Percentiles rank a stretch among this genome's conserved stretches.
phyloP scores from a whole-genome alignment of 2,888 invertebrate genomes.

The Erannis defoliaria region DNA sequence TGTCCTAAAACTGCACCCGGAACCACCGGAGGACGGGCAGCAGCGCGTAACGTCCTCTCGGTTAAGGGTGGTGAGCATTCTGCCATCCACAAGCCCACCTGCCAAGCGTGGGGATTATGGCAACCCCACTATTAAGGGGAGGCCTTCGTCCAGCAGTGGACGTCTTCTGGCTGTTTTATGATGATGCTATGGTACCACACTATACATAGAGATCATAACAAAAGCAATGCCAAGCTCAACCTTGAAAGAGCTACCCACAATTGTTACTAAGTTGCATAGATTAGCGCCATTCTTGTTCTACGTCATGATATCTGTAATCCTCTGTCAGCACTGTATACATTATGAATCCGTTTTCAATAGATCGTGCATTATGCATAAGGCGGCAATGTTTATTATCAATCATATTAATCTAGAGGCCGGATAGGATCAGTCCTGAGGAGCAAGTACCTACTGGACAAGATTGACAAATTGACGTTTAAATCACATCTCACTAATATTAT shows the following conservation, averaged over 20 bases:
- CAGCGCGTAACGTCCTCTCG: too few relatives aligned
- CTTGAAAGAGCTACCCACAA: conserved; percentile 13
- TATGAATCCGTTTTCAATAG: conserved; percentile 50
- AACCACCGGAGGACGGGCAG: too few relatives aligned
- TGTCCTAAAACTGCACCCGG: too few relatives aligned
- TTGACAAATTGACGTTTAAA: not conserved
- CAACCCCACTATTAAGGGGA: too few relatives aligned
- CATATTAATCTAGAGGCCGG: conserved; percentile 52
- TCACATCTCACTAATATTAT: too few relatives aligned
- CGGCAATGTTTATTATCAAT: conserved; percentile 55
- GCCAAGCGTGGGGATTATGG: too few relatives aligned
- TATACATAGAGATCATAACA: too few relatives aligned
- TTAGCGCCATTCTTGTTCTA: conserved; percentile 20
- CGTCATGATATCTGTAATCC: conserved; percentile 51
- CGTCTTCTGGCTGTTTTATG: too few relatives aligned
- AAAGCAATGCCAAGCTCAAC: not conserved
- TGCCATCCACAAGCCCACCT: too few relatives aligned
- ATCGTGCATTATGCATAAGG: conserved; percentile 56
- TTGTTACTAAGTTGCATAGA: conserved; percentile 12
- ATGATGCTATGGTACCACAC: too few relatives aligned
- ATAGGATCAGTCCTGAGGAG: conserved; percentile 8
- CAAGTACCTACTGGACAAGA: not conserved
- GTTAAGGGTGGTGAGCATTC: too few relatives aligned
- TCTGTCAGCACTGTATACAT: conserved; percentile 54
- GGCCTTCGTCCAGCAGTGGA: too few relatives aligned